Base-by-base conservation (phyloP, 2,888 invertebrate genomes). In the Oscheius sp. region DNA sequence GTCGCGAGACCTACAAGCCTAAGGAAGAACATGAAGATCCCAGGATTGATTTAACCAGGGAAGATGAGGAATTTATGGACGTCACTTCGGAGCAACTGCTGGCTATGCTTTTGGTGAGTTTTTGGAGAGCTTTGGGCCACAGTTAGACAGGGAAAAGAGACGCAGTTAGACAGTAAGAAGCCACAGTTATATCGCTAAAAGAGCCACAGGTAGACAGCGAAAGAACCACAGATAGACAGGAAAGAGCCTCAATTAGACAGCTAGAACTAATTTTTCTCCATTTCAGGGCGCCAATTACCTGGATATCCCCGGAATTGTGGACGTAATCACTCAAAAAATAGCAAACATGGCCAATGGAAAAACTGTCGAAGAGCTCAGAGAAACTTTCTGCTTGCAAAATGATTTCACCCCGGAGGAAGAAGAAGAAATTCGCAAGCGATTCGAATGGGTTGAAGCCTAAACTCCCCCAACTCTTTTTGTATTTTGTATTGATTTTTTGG, bases 321-420 rank as follows among this genome's bases (percentile, higher is more conserved):
- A 66, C 49, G 52, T 66, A 49, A 52, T 66, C 52, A 66, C 66
- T 35, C 66, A 66, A 52, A 66, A 66, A n/a, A 66, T 66, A n/a
- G 66, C 66, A 49, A 66, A 66, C 52, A 66, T 66, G 66, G 52
- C 52, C 52, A 49, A 25, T 25, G 52, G 52, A 23, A 66, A 66
- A 18, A 66, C 27, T 9, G 66, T 66, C 52, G 66, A 66, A 18
- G 52, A 66, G 52, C 27, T 66, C 12, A 18, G 66, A 1, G 66
- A 66, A 21, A 25, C 29, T 49, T 66, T 49, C 66, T 2, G 66
- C 12, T 52, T 66, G 9, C 27, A 27, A 12, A 66, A 66, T 52
- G 66, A 66, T 29, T 66, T 66, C 66, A 66, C 66, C 52, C 25
- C 52, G 3, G 27, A 66, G n/a, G 66, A 66, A 25, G 66, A 66